Evolutionary conservation across 2,888 invertebrate species (phyloP).

Genomic region (Agrilus biguttatus): DNA sequence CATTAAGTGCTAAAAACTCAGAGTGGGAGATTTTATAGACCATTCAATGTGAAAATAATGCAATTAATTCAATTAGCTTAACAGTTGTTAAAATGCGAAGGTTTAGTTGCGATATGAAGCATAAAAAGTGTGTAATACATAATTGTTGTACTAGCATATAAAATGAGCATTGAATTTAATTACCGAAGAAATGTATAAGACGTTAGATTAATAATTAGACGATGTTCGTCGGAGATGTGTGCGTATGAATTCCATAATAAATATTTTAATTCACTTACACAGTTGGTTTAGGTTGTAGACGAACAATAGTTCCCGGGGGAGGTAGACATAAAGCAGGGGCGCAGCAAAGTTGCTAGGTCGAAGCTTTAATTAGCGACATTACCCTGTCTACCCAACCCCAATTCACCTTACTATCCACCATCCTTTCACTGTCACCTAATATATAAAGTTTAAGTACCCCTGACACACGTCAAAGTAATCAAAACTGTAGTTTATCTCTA

Average conservation of each 20-base stretch:
- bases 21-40: too few relatives aligned
- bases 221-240: slow-evolving; percentile 24
- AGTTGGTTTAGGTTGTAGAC: slow-evolving; percentile 30
- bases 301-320: slow-evolving; percentile 27
- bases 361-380: slow-evolving; percentile 30
- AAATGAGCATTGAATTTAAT: slow-evolving; percentile 17
- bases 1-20: too few relatives aligned
- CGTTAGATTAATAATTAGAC: slow-evolving; percentile 26
- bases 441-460: too few relatives aligned
- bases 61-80: not conserved
- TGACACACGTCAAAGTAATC: too few relatives aligned
- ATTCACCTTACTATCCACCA: too few relatives aligned
- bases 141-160: too few relatives aligned
- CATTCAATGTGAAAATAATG: too few relatives aligned
- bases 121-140: too few relatives aligned
- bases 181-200: slow-evolving; percentile 26
- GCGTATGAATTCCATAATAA: slow-evolving; percentile 32
- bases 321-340: slow-evolving; percentile 25
- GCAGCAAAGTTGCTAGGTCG: slow-evolving; percentile 22
- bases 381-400: slow-evolving; percentile 17
- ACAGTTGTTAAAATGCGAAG: too few relatives aligned
- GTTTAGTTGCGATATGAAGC: too few relatives aligned
- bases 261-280: slow-evolving; percentile 34
- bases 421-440: too few relatives aligned
- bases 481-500: too few relatives aligned